These are phyloP conservation scores for Apantesis nais DNA, from an alignment of 2,888 invertebrate species.

Conservation along the genomic window DNA sequence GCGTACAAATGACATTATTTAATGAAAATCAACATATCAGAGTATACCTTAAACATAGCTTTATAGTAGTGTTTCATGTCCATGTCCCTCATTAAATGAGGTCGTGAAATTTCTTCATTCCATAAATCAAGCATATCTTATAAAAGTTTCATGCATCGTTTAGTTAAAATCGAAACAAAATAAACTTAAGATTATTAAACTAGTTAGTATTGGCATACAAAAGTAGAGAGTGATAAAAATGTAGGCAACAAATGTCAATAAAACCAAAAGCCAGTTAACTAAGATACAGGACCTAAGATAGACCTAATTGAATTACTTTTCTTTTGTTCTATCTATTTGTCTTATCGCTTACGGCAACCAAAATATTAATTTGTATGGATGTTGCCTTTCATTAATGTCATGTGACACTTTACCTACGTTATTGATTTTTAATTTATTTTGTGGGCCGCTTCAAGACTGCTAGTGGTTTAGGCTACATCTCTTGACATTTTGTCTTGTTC, in stretches of 20 bases:
- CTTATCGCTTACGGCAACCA: background rate
- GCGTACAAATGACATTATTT: no score
- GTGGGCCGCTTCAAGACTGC: no score
- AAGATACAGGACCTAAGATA: background rate
- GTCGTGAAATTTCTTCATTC: slow-evolving; percentile 12
- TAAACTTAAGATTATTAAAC: background rate
- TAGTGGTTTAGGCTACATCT: no score
- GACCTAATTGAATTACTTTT: background rate
- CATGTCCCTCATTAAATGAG: background rate
- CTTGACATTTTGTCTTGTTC: no score
- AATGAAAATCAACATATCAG: slow-evolving; percentile 3
- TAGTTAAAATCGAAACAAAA: slow-evolving; percentile 18
- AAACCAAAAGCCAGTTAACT: slow-evolving; percentile 6
- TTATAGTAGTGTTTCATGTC: background rate
- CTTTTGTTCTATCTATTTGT: background rate
- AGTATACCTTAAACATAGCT: background rate
- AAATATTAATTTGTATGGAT: background rate
- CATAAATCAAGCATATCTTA: slow-evolving; percentile 15
- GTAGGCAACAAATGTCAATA: background rate
- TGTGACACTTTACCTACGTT: background rate
- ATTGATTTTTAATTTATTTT: background rate
- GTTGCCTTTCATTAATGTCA: no score
- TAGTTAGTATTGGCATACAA: background rate
- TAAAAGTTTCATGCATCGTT: slow-evolving; percentile 13
- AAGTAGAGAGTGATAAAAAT: background rate